Percentiles rank a stretch among this genome's conserved stretches.
Evolutionary conservation across 2,113 vertebrate genomes (phyloP).

Genomic region (Myxocyprinus asiaticus): DNA sequence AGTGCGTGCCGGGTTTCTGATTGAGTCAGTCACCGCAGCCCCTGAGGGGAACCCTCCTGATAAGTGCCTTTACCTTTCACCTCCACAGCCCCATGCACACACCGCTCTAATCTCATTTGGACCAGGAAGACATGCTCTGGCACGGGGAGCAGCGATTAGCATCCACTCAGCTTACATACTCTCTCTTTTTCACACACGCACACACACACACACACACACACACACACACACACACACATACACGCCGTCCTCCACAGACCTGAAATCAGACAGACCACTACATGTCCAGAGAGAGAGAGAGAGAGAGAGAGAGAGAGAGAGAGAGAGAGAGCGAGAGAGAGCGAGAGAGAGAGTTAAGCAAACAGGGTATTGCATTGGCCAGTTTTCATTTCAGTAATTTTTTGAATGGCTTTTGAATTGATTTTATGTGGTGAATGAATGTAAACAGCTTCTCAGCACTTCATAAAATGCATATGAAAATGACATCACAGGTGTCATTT

Average conservation of each 20-base stretch:
- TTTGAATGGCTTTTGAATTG: conserved; percentile 3
- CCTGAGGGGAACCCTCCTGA: conserved; percentile 76
- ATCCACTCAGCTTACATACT: conserved; percentile 66
- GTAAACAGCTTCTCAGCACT: too few species aligned
- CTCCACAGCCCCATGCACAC: conserved; percentile 77
- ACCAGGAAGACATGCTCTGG: conserved; percentile 75
- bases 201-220: conserved; percentile 11
- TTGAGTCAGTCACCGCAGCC: conserved; percentile 76
- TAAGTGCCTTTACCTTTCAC: conserved; percentile 86
- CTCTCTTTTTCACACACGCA: conserved; percentile 28
- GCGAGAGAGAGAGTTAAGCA: background rate
- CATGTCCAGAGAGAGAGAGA: background rate
- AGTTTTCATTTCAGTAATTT: background rate
- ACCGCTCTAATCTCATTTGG: conserved; percentile 78
- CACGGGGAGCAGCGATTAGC: conserved; percentile 73
- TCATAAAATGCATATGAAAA: too few species aligned
- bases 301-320: background rate
- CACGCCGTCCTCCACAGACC: conserved; percentile 12
- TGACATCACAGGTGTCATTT: too few species aligned
- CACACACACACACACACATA: conserved; percentile 12
- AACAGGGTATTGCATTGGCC: too few species aligned
- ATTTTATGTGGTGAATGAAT: background rate
- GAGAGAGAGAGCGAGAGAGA: background rate
- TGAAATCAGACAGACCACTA: conserved; percentile 23
- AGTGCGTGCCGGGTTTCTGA: conserved; percentile 79